Percentiles rank a stretch among this genome's conserved stretches.
Evolutionary conservation across 2,113 vertebrate genomes (phyloP).

Genomic region (Furnarius figulus): DNA sequence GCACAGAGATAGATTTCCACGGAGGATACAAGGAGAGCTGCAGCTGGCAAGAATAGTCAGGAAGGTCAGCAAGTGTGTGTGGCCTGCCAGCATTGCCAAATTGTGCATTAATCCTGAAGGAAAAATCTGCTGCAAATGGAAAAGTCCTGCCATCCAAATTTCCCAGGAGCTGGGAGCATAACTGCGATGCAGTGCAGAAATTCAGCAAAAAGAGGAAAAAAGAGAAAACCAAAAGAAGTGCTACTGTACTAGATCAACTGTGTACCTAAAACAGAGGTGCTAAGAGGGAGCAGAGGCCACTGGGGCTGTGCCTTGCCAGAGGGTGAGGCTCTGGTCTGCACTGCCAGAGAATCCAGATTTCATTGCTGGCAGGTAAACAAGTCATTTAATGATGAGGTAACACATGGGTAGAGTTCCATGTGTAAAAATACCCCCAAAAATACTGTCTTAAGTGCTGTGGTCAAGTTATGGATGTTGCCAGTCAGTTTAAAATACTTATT

Average conservation of each 20-base stretch:
- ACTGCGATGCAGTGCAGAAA: neutral
- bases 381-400: neutral
- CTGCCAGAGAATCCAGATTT: neutral
- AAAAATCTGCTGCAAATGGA: neutral
- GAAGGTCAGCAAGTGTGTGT: neutral
- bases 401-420: neutral
- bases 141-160: neutral
- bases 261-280: neutral
- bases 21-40: neutral
- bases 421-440: neutral
- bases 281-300: neutral
- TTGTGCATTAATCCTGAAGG: accelerated
- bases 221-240: neutral
- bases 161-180: neutral
- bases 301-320: neutral
- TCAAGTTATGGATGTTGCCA: neutral
- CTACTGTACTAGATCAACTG: neutral
- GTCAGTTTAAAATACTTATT: neutral
- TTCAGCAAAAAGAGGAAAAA: neutral
- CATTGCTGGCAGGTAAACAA: neutral
- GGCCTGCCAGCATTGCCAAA: neutral
- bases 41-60: neutral
- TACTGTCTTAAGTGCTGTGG: neutral
- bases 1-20: neutral
- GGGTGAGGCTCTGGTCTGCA: neutral